Base-by-base conservation (phyloP, 2,113 vertebrate genomes). In the Theristicus caerulescens region DNA sequence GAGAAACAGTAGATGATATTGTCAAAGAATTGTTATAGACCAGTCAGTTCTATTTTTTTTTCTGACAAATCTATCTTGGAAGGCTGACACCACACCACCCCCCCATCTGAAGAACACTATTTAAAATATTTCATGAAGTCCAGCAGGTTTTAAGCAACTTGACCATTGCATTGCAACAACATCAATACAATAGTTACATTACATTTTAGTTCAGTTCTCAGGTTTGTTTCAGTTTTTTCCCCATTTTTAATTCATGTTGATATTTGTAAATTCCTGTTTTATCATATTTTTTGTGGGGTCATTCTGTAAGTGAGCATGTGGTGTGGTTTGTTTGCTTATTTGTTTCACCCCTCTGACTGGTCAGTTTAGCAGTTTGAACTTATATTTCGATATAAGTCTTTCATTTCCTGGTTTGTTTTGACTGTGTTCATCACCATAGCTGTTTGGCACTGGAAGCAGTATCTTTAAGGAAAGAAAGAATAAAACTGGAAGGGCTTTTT, bases 131-230 rank as follows among this genome's bases (percentile, higher is more conserved):
- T 90, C 6, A 52, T 9, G 18, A 66, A 74, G 9, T 7, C 19
- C 12, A 34, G 27, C 5, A 1, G 0, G 1, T 65, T 78, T 84
- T 66, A 85, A 71, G 27, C 24, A 46, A 49, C 32, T 64, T 82
- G 16, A 46, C 12, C 1, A 0, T 10, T 80, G 21, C 0, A 1
- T 31, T 47, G 5, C 6, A 32, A 31, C 32, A 64, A 22, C 31
- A 57, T 21, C 8, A 81, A 6, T 46, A 54, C 49, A 31, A 22
- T 9, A 54, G 15, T 19, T 72, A 29, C 2, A 8, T 21, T 59
- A 11, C 4, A 22, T 40, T 82, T 76, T 13, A 20, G 3, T 61
- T 80, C 24, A 55, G 14, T 54, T 85, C 31, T 79, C 20, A 38
- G 9, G 22, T 26, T 55, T 55, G 26, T 58, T 34, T 72, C 20